phyloP scores from a whole-genome alignment of 2,888 invertebrate species.

The Oasisia sp. region DNA sequence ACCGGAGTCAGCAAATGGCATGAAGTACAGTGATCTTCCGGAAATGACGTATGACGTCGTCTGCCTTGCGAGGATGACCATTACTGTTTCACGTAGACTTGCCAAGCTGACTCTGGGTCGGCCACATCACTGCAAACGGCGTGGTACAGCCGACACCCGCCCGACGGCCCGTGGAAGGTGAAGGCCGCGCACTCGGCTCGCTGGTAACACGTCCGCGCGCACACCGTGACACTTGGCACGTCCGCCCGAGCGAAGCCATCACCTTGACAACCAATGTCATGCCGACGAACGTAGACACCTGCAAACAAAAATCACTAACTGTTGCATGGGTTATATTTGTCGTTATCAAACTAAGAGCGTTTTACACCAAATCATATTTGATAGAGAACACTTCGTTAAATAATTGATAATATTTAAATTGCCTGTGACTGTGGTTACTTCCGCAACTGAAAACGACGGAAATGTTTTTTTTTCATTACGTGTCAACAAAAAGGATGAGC shows the following conservation, averaged over 20 bases:
- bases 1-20: no score
- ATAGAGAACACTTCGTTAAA: no score
- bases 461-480: no score
- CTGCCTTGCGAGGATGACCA: not conserved
- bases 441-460: no score
- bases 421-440: no score
- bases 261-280: not conserved
- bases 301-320: not conserved
- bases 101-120: not conserved
- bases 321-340: not conserved
- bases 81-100: not conserved
- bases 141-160: not conserved
- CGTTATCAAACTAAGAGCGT: no score
- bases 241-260: not conserved
- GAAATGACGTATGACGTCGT: no score
- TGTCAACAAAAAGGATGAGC: no score
- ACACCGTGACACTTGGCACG: not conserved
- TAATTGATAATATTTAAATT: no score
- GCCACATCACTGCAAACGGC: not conserved
- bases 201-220: not conserved
- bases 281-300: not conserved
- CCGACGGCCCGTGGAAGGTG: not conserved
- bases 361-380: no score
- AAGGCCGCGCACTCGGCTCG: not conserved
- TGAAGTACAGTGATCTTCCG: no score